Evolutionary conservation across 2,888 invertebrate genomes (phyloP), one percentile per base, ranked within the genome.

Genomic region (Tiliacea aurago): DNA sequence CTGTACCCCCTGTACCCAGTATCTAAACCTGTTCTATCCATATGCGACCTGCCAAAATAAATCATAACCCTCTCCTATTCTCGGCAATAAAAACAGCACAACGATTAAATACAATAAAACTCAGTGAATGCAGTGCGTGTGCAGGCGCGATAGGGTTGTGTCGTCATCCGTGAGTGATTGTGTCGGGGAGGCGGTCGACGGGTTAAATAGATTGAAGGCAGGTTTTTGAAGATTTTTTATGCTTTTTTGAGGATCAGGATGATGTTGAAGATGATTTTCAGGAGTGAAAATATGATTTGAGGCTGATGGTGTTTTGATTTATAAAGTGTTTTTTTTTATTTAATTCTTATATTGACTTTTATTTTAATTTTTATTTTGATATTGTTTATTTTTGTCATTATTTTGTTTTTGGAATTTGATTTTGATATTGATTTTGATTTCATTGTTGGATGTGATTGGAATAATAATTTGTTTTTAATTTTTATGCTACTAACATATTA

Each of bases 141-240:
- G 78, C 88, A 79, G 67, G 51, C 70, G 80, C 79, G 89, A 89
- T 89, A 89, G 79, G 67, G 76, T 62, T 84, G 83, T 84, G 81
- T 78, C 85, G 83, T 84, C 86, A 88, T 49, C 80, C 84, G 78
- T 87, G 82, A 87, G 70, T 83, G 83, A 86, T 86, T 83, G 72
- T 78, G 63, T 61, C 23, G 61, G 77, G 73, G 68, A 53, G 23
- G n/a, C 56, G 10, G 64, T 45, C 41, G 80, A 80, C 76, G 80
- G 71, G 84, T 76, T 70, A 53, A 64, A 83, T 45, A 81, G 59
- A 70, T 73, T 67, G 45, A 59, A 70, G 58, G 43, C 33, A 20
- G 15, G 23, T 11, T 58, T 72, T 59, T 64, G 41, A 33, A 20
- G 55, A 51, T 37, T 64, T 64, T 59, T n/a, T 6, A 0, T 15